Conservation (phyloP, 2,797 vertebrate genomes). For the Holocentrus rufus region DNA sequence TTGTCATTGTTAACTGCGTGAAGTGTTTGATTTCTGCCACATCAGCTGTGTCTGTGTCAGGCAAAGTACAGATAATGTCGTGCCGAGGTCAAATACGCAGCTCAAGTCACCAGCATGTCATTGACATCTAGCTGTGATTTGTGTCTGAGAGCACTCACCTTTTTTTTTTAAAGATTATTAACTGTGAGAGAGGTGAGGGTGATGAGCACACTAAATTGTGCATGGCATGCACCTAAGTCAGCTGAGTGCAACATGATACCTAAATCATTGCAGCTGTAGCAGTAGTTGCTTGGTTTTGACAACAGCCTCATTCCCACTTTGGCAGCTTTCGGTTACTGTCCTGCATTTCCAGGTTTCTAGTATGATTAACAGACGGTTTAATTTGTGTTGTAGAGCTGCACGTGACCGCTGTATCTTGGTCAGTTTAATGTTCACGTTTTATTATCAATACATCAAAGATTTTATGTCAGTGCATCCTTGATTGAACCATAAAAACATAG, state of each 20-base stretch:
- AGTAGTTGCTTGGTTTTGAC: too few species aligned
- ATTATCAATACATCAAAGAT: not conserved
- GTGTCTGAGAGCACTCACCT: not conserved
- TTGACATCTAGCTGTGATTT: slow-evolving; percentile 39
- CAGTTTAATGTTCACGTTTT: not conserved
- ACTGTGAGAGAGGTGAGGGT: not conserved
- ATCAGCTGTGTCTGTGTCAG: slow-evolving; percentile 49
- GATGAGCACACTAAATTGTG: not conserved
- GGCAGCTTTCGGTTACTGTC: not conserved
- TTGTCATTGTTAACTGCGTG: slow-evolving; percentile 33
- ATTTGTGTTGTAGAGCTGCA: not conserved
- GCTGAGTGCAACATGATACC: not conserved
- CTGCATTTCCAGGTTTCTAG: not conserved
- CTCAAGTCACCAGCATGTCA: slow-evolving; percentile 30
- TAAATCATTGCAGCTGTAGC: too few species aligned
- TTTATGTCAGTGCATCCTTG: not conserved
- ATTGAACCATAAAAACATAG: not conserved
- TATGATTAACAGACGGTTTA: not conserved
- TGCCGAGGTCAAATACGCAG: slow-evolving; percentile 31
- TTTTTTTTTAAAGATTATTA: not conserved
- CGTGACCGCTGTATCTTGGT: not conserved
- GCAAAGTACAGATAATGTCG: slow-evolving; percentile 34
- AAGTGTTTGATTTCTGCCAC: slow-evolving; percentile 45
- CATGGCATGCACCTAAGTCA: not conserved
- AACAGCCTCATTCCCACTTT: too few species aligned